These are phyloP conservation scores for Graphium colonna DNA, from an alignment of 2,888 invertebrate genomes.

Conservation along the genomic window DNA sequence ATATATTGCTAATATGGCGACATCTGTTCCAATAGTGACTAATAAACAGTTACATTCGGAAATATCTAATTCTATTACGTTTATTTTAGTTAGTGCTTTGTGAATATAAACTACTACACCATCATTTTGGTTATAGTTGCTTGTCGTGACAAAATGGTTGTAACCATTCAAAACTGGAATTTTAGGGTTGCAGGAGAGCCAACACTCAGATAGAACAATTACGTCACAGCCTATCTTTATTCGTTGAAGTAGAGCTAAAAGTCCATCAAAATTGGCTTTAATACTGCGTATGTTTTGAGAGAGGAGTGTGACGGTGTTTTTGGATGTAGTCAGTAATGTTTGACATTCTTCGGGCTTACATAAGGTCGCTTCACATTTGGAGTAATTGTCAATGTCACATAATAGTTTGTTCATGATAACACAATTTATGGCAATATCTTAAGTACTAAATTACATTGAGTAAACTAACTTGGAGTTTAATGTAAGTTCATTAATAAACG, in stretches of 20 bases:
- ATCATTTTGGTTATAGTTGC: slow-evolving; percentile 18
- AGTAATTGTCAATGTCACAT: background rate
- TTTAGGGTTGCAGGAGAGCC: slow-evolving; percentile 6
- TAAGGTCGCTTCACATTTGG: background rate
- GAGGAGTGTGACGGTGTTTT: background rate
- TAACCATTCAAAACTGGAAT: slow-evolving; percentile 7
- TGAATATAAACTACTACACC: slow-evolving; percentile 19
- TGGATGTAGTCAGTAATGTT: background rate
- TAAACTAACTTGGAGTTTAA: too few species aligned
- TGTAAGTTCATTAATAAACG: background rate
- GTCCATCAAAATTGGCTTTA: background rate
- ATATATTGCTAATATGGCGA: background rate
- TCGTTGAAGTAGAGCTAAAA: background rate
- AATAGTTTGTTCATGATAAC: background rate
- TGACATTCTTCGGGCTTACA: background rate
- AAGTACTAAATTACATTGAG: too few species aligned
- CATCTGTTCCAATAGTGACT: background rate
- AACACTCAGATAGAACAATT: slow-evolving; percentile 14
- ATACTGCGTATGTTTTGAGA: background rate
- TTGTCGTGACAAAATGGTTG: slow-evolving; percentile 2
- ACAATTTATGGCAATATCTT: too few species aligned
- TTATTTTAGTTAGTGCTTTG: slow-evolving; percentile 1
- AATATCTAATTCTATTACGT: background rate
- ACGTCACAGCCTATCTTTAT: background rate
- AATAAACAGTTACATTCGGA: background rate